Evolutionary conservation across 2,797 vertebrate genomes (phyloP).

Genomic region (Channa striata): DNA sequence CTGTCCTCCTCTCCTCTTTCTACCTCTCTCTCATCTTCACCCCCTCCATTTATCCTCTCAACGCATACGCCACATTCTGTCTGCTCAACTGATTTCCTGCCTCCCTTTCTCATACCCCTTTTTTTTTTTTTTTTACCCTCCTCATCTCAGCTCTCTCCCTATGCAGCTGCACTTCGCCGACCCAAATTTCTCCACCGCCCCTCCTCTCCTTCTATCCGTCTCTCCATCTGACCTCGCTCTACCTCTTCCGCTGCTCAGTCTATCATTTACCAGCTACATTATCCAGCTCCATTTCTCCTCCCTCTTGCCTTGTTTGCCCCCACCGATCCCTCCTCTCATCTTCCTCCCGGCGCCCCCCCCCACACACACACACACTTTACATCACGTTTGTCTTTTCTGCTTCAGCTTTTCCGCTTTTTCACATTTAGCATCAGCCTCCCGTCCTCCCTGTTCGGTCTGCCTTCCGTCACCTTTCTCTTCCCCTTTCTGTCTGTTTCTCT

Average conservation of each 20-base stretch:
- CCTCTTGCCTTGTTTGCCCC: conserved; percentile 23
- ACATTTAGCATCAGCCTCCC: conserved; percentile 36
- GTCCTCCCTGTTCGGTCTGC: conserved; percentile 39
- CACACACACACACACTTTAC: too few relatives aligned
- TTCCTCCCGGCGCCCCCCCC: conserved; percentile 26
- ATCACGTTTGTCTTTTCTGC: conserved; percentile 37
- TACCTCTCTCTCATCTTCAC: conserved; percentile 60
- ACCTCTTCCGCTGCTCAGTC: conserved; percentile 59
- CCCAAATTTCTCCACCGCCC: conserved; percentile 65
- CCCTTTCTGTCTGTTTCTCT: conserved; percentile 38
- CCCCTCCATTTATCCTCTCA: conserved; percentile 70
- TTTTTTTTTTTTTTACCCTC: conserved; percentile 54
- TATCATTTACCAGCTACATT: conserved; percentile 70
- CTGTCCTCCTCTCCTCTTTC: conserved; percentile 38
- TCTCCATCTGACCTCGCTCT: conserved; percentile 68
- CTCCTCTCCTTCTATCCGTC: conserved; percentile 39
- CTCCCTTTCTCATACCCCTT: conserved; percentile 65
- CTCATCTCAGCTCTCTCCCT: conserved; percentile 57
- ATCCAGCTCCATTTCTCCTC: conserved; percentile 49
- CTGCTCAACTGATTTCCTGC: conserved; percentile 81
- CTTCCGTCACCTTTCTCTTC: conserved; percentile 38
- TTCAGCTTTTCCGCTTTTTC: conserved; percentile 32
- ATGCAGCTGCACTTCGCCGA: conserved; percentile 73
- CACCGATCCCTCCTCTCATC: conserved; percentile 47
- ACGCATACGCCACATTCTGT: conserved; percentile 76